Conservation (phyloP, 2,113 vertebrate genomes). For the Monarcha castaneiventris region DNA sequence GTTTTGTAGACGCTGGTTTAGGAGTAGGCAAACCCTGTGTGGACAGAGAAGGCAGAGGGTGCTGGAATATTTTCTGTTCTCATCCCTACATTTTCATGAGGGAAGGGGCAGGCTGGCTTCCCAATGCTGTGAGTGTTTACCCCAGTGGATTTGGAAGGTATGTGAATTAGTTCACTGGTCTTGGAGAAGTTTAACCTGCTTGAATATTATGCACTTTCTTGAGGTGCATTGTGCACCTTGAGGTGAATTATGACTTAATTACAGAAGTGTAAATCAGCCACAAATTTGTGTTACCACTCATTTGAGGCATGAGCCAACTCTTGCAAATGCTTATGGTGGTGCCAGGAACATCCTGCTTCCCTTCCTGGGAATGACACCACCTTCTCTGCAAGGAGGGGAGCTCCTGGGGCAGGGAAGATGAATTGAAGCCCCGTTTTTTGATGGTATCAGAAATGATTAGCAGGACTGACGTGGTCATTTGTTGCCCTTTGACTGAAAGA, state of each 20-base stretch:
- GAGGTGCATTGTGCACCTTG: too few relatives aligned
- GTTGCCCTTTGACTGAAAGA: background rate
- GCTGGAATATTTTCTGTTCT: background rate
- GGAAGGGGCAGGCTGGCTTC: background rate
- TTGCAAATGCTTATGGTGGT: background rate
- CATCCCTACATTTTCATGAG: background rate
- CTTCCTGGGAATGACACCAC: background rate
- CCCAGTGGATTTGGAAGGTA: background rate
- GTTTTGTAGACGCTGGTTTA: rapidly evolving
- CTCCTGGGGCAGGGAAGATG: background rate
- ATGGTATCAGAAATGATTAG: background rate
- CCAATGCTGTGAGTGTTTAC: background rate
- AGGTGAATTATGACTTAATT: background rate
- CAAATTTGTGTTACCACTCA: background rate
- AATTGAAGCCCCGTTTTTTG: background rate
- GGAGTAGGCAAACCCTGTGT: background rate
- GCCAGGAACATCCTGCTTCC: background rate
- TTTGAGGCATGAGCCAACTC: background rate
- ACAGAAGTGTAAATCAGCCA: background rate
- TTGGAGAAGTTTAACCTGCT: background rate
- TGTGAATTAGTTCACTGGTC: background rate
- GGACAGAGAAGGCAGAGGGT: background rate
- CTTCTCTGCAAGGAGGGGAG: background rate
- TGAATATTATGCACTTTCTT: background rate
- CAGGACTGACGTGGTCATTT: background rate